A percentile compares a stretch with the other conserved stretches of the same genome.
These are phyloP conservation scores for Silurus meridionalis DNA, from an alignment of 2,113 vertebrate genomes.

Conservation along the genomic window DNA sequence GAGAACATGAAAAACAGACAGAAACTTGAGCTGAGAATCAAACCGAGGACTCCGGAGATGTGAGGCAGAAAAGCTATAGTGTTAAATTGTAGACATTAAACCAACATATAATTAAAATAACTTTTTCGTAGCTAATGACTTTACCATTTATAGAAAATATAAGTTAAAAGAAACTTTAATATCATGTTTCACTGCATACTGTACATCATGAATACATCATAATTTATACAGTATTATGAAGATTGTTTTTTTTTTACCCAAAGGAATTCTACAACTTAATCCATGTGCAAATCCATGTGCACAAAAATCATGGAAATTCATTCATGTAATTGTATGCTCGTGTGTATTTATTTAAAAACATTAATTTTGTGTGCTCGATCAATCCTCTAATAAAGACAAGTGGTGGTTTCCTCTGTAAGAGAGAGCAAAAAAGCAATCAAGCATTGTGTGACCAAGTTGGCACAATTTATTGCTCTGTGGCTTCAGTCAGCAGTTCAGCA, in stretches of 20 bases:
- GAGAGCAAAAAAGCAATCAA: background rate
- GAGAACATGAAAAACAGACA: background rate
- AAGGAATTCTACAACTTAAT: background rate
- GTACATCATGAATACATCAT: background rate
- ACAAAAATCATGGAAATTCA: background rate
- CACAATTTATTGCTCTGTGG: slow-evolving; percentile 12
- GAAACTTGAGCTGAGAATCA: background rate
- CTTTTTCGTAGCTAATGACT: background rate
- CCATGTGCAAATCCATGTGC: background rate
- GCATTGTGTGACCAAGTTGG: background rate
- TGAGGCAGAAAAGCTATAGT: background rate
- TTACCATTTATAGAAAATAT: background rate
- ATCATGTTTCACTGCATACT: background rate
- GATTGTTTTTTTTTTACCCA: background rate
- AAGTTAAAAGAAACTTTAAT: background rate
- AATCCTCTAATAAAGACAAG: background rate
- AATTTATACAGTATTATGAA: background rate
- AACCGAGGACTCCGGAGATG: background rate
- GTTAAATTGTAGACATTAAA: too few relatives aligned
- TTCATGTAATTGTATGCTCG: background rate
- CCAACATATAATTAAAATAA: background rate
- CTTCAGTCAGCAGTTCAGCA: slow-evolving; percentile 14
- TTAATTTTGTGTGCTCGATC: background rate
- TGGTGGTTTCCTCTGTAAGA: background rate
- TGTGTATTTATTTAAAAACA: background rate